Evolutionary conservation across 2,888 invertebrate genomes (phyloP).

Genomic region (Limnephilus marmoratus): DNA sequence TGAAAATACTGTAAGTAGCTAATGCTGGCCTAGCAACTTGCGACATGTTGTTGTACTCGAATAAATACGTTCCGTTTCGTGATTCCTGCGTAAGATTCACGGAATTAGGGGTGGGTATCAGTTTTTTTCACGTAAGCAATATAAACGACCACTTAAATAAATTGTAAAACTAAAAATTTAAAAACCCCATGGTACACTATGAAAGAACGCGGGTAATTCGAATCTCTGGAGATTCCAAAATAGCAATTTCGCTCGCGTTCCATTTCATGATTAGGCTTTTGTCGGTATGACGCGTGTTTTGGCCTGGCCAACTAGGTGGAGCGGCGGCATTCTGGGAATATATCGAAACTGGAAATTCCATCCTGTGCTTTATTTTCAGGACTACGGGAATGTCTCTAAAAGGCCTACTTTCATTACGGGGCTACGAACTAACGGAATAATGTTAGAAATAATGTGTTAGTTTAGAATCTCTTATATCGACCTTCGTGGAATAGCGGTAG

Average conservation of each 20-base stretch:
- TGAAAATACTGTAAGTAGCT: background rate
- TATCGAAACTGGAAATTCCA: background rate
- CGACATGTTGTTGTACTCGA: too few species aligned
- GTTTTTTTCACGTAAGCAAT: background rate
- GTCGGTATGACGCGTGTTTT: slow-evolving; percentile 24
- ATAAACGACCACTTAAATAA: slow-evolving; percentile 10
- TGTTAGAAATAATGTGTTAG: background rate
- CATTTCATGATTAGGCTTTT: slow-evolving; percentile 45
- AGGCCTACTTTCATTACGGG: background rate
- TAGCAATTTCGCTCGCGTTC: slow-evolving; percentile 4
- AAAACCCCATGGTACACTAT: background rate
- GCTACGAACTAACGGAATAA: background rate
- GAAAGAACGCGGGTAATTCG: background rate
- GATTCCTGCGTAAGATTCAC: background rate
- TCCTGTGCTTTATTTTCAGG: slow-evolving; percentile 2
- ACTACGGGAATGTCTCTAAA: background rate
- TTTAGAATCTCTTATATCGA: background rate
- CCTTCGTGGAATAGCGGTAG: background rate
- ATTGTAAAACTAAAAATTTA: slow-evolving; percentile 21
- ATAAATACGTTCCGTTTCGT: background rate
- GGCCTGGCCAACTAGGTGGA: slow-evolving; percentile 20
- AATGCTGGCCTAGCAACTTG: too few species aligned
- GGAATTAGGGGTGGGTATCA: background rate
- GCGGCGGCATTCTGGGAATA: background rate
- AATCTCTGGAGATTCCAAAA: slow-evolving; percentile 28